Percentiles rank a stretch among this genome's conserved stretches.
Evolutionary conservation across 2,888 invertebrate species (phyloP).

Genomic region (Suillia variegata): DNA sequence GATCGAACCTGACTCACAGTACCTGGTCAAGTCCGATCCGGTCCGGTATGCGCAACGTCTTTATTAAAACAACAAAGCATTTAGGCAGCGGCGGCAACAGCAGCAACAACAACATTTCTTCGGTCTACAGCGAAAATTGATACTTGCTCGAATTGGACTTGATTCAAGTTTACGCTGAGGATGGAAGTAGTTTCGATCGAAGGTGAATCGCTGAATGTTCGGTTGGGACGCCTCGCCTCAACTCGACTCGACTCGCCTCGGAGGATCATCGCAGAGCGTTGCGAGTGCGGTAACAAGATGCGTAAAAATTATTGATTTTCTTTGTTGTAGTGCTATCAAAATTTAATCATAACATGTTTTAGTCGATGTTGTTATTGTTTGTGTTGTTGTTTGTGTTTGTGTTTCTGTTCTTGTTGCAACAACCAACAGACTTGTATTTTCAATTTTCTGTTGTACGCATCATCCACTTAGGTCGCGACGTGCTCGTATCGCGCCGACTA

Average conservation of each 20-base stretch:
- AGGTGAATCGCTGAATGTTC: too few species aligned
- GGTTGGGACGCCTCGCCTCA: constrained; percentile 40
- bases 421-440: constrained; percentile 39
- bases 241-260: constrained; percentile 31
- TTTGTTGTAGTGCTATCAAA: constrained; percentile 45
- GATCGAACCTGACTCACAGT: too few species aligned
- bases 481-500: too few species aligned
- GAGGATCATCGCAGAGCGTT: constrained; percentile 36
- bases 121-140: constrained; percentile 29
- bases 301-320: constrained; percentile 59
- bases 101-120: too few species aligned
- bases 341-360: constrained; percentile 53
- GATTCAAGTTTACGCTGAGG: too few species aligned
- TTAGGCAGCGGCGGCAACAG: constrained; percentile 34
- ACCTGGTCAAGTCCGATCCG: too few species aligned
- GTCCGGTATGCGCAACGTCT: constrained; percentile 40
- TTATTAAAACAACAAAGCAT: constrained; percentile 57
- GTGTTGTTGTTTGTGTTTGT: constrained; percentile 32
- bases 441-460: constrained; percentile 44
- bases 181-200: too few species aligned
- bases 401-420: constrained; percentile 9
- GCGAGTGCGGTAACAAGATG: constrained; percentile 49
- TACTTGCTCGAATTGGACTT: too few species aligned
- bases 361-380: constrained; percentile 21
- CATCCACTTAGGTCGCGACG: constrained; percentile 24